Evolutionary conservation across 1,140 invertebrate species (phyloP).

Genomic region (Zaprionus ghesquierei): DNA sequence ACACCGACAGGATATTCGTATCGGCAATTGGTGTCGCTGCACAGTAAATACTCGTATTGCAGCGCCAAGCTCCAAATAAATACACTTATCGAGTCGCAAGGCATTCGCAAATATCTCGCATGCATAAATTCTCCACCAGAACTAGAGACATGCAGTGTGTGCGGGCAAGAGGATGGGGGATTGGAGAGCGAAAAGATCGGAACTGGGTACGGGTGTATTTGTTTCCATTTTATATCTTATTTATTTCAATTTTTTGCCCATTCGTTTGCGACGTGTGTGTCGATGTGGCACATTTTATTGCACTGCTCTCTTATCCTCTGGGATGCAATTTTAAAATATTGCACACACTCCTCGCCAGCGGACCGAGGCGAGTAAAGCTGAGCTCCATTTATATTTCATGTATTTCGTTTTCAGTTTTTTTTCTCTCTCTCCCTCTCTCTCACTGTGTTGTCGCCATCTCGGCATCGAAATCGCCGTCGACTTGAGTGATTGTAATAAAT

Average conservation of each 20-base stretch:
- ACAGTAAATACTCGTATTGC: slow-evolving; percentile 63
- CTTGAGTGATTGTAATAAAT: slow-evolving; percentile 79
- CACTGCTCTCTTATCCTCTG: slow-evolving; percentile 52
- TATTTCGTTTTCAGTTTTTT: not conserved
- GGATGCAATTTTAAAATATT: slow-evolving; percentile 75
- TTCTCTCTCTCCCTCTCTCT: not conserved
- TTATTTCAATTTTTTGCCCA: slow-evolving; percentile 77
- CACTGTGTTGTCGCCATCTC: slow-evolving; percentile 18
- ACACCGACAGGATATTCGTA: slow-evolving; percentile 3
- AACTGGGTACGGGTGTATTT: slow-evolving; percentile 23
- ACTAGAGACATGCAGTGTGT: not conserved
- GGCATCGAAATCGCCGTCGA: slow-evolving; percentile 51
- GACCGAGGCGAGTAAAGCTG: slow-evolving; percentile 11
- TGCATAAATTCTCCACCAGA: slow-evolving; percentile 60
- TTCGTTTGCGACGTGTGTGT: slow-evolving; percentile 64
- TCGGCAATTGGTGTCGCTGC: slow-evolving; percentile 61
- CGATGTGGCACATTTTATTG: slow-evolving; percentile 70
- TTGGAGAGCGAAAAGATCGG: not conserved
- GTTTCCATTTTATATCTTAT: slow-evolving; percentile 73
- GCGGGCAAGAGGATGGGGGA: too few species aligned
- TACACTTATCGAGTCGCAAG: slow-evolving; percentile 67
- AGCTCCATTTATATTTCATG: slow-evolving; percentile 59
- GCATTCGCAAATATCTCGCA: slow-evolving; percentile 68
- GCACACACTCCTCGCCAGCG: slow-evolving; percentile 33
- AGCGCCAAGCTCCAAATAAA: slow-evolving; percentile 64